Evolutionary conservation across 2,888 invertebrate species (phyloP).

Genomic region (Dasypolia templi): DNA sequence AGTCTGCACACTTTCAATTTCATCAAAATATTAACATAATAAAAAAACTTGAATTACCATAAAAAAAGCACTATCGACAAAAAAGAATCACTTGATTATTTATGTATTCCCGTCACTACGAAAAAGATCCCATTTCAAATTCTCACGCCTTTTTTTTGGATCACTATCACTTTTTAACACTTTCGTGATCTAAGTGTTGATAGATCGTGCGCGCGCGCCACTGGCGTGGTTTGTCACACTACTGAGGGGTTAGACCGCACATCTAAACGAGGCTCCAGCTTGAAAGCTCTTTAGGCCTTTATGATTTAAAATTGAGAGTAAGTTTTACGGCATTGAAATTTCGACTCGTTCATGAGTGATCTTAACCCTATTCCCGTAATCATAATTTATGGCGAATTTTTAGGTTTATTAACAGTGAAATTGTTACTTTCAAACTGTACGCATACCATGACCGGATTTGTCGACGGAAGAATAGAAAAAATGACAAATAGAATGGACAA

Average conservation of each 20-base stretch:
- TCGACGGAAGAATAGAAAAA: too few relatives aligned
- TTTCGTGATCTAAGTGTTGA: constrained; percentile 53
- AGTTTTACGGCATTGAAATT: neutral
- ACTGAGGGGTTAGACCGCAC: constrained; percentile 60
- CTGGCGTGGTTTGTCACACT: constrained; percentile 59
- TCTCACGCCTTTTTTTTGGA: constrained; percentile 16
- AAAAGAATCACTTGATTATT: constrained; percentile 17
- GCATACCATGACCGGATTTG: too few relatives aligned
- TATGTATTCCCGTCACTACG: constrained; percentile 9
- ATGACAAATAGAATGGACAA: too few relatives aligned
- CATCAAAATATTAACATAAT: constrained; percentile 19
- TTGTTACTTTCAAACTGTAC: neutral
- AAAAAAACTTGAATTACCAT: neutral
- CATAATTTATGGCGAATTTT: neutral
- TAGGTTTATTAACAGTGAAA: neutral
- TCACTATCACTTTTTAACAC: constrained; percentile 66
- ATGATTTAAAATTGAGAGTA: neutral
- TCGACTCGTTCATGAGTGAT: neutral
- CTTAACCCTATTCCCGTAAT: neutral
- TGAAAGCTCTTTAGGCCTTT: constrained; percentile 51
- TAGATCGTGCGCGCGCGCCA: constrained; percentile 63
- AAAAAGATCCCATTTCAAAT: constrained; percentile 9
- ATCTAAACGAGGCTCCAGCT: constrained; percentile 50
- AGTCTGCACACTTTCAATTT: constrained; percentile 26
- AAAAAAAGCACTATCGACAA: constrained; percentile 15